Conservation (phyloP, 2,113 vertebrate genomes). For the Fregetta grallaria region DNA sequence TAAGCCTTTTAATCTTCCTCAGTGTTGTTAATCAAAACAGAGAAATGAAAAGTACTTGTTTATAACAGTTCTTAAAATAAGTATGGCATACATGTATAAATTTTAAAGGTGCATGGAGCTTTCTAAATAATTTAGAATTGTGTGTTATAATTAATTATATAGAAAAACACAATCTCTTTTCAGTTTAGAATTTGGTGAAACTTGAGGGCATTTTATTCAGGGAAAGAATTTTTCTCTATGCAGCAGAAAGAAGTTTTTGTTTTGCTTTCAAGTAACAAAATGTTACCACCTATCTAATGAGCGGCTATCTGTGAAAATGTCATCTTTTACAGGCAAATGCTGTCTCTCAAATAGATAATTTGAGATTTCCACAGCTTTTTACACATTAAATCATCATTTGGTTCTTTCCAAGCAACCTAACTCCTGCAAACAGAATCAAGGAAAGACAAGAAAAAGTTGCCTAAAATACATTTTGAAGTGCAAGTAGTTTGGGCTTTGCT, state of each 20-base stretch:
- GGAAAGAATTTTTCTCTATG: neutral
- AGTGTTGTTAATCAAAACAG: slow-evolving; percentile 35
- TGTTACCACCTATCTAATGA: neutral
- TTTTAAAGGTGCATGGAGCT: neutral
- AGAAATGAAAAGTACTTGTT: slow-evolving; percentile 28
- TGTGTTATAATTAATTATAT: neutral
- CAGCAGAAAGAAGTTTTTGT: neutral
- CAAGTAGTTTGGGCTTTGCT: neutral
- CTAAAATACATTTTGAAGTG: neutral
- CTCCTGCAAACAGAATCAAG: neutral
- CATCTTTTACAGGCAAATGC: neutral
- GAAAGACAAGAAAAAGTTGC: neutral
- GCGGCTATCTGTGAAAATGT: neutral
- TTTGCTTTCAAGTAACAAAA: neutral
- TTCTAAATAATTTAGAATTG: neutral
- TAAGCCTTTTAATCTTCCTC: neutral
- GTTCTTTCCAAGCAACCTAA: neutral
- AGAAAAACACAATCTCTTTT: neutral
- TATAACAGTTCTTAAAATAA: slow-evolving; percentile 25
- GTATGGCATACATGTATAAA: neutral
- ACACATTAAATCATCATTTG: neutral
- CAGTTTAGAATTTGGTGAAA: neutral
- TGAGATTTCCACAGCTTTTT: neutral
- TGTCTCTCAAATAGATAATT: neutral
- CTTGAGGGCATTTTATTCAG: neutral